These are phyloP conservation scores for Cygnus buccinator DNA, from an alignment of 2,113 vertebrate species.

Conservation along the genomic window DNA sequence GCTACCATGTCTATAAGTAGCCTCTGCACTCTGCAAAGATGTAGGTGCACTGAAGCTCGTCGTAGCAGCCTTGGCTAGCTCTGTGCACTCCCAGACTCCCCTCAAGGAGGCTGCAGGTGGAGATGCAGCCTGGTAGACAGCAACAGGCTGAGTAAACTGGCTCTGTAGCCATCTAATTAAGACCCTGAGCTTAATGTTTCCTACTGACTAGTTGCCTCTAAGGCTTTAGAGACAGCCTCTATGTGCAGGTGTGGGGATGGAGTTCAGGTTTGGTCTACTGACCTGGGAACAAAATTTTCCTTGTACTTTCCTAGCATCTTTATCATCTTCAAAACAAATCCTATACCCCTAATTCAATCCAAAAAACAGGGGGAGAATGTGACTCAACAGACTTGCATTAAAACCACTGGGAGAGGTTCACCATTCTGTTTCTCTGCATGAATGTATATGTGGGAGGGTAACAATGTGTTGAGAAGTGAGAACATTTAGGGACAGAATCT, in stretches of 20 bases:
- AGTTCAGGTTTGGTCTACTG: background rate
- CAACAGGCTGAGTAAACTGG: background rate
- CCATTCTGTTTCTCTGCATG: slow-evolving; percentile 51
- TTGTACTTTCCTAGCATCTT: slow-evolving; percentile 2
- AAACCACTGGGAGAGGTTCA: slow-evolving; percentile 51
- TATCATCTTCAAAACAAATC: background rate
- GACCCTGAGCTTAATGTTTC: background rate
- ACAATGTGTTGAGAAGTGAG: slow-evolving; percentile 64
- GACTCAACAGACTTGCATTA: slow-evolving; percentile 55
- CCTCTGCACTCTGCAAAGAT: background rate
- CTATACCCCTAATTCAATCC: background rate
- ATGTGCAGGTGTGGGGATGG: background rate
- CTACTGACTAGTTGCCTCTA: background rate
- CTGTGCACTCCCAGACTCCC: background rate
- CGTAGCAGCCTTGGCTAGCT: background rate
- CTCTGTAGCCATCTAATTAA: background rate
- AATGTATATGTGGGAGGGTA: slow-evolving; percentile 52
- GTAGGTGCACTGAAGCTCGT: background rate
- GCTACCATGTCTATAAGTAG: background rate
- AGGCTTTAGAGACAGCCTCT: background rate
- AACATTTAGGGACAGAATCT: slow-evolving; percentile 57
- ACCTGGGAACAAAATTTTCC: slow-evolving; percentile 21
- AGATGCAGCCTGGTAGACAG: background rate
- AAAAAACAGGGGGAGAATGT: slow-evolving; percentile 16
- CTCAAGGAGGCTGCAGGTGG: background rate